Conservation (phyloP, 1,140 invertebrate species). For the Heliconius eleuchia region DNA sequence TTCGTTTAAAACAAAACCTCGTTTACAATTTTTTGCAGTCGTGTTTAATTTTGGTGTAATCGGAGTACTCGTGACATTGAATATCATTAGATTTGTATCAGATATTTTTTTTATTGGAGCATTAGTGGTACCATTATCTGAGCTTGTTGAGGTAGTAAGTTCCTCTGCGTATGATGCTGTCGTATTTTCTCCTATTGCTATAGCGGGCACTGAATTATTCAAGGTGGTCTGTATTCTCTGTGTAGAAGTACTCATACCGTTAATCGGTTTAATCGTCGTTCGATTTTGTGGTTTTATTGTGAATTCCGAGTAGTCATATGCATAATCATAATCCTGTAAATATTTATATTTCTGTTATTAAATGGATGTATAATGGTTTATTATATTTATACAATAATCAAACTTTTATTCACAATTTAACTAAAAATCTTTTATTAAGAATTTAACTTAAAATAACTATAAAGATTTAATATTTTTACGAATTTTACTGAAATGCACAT, state of each 20-base stretch:
- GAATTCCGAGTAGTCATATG: slow-evolving; percentile 83
- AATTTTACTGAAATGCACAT: not conserved
- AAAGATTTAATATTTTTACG: too few species aligned
- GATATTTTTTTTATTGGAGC: not conserved
- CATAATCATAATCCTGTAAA: slow-evolving; percentile 83
- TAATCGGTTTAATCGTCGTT: slow-evolving; percentile 70
- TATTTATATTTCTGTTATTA: slow-evolving; percentile 17
- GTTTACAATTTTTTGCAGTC: slow-evolving; percentile 57
- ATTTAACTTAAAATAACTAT: too few species aligned
- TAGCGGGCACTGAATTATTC: slow-evolving; percentile 50
- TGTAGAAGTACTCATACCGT: slow-evolving; percentile 47
- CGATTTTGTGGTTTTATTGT: slow-evolving; percentile 81
- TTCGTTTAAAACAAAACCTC: slow-evolving; percentile 68
- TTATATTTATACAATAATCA: not conserved
- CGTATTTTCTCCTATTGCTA: slow-evolving; percentile 33
- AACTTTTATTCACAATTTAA: not conserved
- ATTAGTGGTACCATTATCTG: slow-evolving; percentile 31
- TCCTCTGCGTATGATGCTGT: slow-evolving; percentile 23
- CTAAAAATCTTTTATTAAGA: too few species aligned
- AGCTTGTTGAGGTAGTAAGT: slow-evolving; percentile 14
- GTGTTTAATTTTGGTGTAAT: slow-evolving; percentile 31
- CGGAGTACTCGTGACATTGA: slow-evolving; percentile 21
- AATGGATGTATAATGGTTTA: not conserved
- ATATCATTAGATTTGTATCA: slow-evolving; percentile 19
- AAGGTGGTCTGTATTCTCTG: slow-evolving; percentile 35